These are phyloP conservation scores for Cyclophora albipunctata DNA, from an alignment of 2,888 invertebrate genomes.

Conservation along the genomic window DNA sequence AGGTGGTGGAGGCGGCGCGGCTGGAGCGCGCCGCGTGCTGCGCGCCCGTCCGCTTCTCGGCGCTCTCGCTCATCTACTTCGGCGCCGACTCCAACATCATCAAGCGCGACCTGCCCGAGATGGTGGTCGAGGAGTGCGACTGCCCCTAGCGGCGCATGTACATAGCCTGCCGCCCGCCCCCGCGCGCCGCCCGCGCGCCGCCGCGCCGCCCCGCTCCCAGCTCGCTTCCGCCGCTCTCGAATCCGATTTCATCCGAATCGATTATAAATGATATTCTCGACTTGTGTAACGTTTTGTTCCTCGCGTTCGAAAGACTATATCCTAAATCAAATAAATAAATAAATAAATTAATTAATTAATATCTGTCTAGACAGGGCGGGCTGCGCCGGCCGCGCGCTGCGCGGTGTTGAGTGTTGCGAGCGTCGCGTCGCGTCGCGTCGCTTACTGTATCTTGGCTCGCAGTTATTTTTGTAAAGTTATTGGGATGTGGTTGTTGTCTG, in stretches of 20 bases:
- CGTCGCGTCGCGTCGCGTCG: slow-evolving; percentile 8
- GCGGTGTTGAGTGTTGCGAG: slow-evolving; percentile 15
- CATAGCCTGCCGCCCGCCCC: slow-evolving; percentile 43
- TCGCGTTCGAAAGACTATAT: slow-evolving; percentile 76
- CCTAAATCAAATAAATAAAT: slow-evolving; percentile 62
- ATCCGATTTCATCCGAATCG: slow-evolving; percentile 69
- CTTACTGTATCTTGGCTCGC: slow-evolving; percentile 13
- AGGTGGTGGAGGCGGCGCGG: slow-evolving; percentile 92
- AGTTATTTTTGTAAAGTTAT: slow-evolving; percentile 12
- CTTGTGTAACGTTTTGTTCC: slow-evolving; percentile 75
- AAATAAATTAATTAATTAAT: slow-evolving; percentile 16
- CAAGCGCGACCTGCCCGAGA: slow-evolving; percentile 94
- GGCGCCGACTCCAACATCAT: slow-evolving; percentile 92
- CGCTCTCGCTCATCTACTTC: slow-evolving; percentile 94
- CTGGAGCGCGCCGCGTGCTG: slow-evolving; percentile 94
- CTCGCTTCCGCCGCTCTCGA: slow-evolving; percentile 67
- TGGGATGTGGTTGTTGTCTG: slow-evolving; percentile 14
- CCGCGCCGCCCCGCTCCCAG: slow-evolving; percentile 38
- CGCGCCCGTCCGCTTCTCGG: slow-evolving; percentile 92
- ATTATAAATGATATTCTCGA: slow-evolving; percentile 73
- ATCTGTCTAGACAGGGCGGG: slow-evolving; percentile 34
- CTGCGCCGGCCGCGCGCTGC: slow-evolving; percentile 28
- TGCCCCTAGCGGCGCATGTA: slow-evolving; percentile 81
- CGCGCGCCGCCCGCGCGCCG: slow-evolving; percentile 28
- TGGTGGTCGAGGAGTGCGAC: slow-evolving; percentile 97